Evolutionary conservation across 2,797 vertebrate genomes (phyloP).

Genomic region (Microchirus variegatus): DNA sequence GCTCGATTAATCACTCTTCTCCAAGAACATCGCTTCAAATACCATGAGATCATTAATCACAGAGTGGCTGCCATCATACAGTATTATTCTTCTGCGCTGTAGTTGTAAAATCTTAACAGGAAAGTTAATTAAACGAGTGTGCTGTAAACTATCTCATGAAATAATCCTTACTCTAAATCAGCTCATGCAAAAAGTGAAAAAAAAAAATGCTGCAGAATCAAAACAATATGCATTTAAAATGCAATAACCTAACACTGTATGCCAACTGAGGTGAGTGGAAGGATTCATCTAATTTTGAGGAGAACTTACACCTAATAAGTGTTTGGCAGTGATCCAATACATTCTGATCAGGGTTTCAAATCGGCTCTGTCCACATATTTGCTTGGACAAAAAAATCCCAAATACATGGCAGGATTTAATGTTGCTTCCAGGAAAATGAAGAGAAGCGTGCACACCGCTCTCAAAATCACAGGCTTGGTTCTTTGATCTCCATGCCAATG

Average conservation of each 20-base stretch:
- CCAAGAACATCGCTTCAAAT: slow-evolving; percentile 17
- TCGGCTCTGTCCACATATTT: slow-evolving; percentile 65
- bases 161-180: slow-evolving; percentile 34
- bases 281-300: slow-evolving; percentile 60
- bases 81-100: slow-evolving; percentile 9
- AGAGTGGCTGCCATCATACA: slow-evolving; percentile 6
- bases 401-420: slow-evolving; percentile 56
- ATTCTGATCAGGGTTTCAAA: slow-evolving; percentile 54
- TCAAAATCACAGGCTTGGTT: slow-evolving; percentile 60
- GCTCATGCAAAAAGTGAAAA: slow-evolving; percentile 24
- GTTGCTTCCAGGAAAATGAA: slow-evolving; percentile 71
- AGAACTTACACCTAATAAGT: slow-evolving; percentile 58
- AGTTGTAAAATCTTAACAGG: slow-evolving; percentile 33
- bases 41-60: slow-evolving; percentile 20
- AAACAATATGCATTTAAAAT: slow-evolving; percentile 24
- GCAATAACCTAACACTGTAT: slow-evolving; percentile 39
- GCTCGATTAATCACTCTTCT: slow-evolving; percentile 14
- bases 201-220: slow-evolving; percentile 28
- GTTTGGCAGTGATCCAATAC: slow-evolving; percentile 49
- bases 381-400: slow-evolving; percentile 69
- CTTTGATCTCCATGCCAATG: slow-evolving; percentile 74
- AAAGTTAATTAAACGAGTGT: slow-evolving; percentile 41
- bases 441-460: slow-evolving; percentile 57
- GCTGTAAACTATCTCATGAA: slow-evolving; percentile 35
- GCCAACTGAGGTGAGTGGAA: slow-evolving; percentile 64